Percentiles rank a stretch among this genome's conserved stretches.
Evolutionary conservation across 2,797 vertebrate genomes (phyloP).

Genomic region (Arrhamphus sclerolepis): DNA sequence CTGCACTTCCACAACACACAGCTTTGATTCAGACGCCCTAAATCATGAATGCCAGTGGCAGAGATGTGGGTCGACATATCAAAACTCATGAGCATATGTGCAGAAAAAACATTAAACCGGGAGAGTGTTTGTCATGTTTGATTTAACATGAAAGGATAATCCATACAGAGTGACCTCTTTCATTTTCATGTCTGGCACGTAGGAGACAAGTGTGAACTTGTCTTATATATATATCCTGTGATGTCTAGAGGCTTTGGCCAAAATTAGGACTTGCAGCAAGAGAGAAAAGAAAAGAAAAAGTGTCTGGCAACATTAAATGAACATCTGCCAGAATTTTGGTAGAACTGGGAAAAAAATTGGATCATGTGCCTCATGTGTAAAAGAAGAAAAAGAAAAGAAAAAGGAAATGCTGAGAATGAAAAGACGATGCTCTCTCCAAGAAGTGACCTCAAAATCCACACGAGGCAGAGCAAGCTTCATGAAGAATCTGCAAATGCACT

Average conservation of each 20-base stretch:
- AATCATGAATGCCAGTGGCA: conserved; percentile 19
- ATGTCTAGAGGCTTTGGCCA: not conserved
- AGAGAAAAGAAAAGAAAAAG: no score
- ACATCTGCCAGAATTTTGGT: no score
- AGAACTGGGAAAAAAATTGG: no score
- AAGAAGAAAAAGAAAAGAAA: no score
- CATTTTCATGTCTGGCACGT: not conserved
- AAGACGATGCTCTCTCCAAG: no score
- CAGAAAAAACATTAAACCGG: conserved; percentile 28
- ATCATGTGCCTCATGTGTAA: no score
- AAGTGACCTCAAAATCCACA: no score
- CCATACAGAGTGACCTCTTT: not conserved
- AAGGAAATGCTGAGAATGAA: no score
- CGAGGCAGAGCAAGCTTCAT: no score
- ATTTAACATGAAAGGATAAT: conserved; percentile 23
- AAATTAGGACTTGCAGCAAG: not conserved
- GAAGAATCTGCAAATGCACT: no score
- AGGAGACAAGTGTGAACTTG: conserved; percentile 14
- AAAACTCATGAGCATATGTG: conserved; percentile 25
- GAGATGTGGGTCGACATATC: conserved; percentile 39
- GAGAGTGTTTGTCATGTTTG: conserved; percentile 6
- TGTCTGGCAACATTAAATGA: no score
- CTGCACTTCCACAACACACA: conserved; percentile 25
- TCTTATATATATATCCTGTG: not conserved
- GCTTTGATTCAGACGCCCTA: conserved; percentile 33